phyloP scores from a whole-genome alignment of 1,140 invertebrate genomes.

The Pseudobourletiella spinata region DNA sequence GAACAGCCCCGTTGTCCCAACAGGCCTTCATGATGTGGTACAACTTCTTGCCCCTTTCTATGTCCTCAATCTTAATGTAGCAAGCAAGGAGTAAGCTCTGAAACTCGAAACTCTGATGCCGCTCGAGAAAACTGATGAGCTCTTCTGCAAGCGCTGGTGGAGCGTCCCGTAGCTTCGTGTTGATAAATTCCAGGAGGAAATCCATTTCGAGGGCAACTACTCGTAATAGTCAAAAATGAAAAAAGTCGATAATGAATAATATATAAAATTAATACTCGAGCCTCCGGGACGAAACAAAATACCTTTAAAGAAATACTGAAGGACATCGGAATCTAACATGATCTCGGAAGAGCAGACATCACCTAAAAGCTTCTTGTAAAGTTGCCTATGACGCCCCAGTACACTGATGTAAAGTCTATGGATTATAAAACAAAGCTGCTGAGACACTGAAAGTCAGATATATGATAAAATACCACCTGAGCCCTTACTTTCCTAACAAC shows the following conservation, averaged over 20 bases:
- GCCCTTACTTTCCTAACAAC: conserved; percentile 19
- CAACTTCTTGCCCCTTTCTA: conserved; percentile 8
- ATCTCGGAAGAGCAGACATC: not conserved
- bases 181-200: conserved; percentile 20
- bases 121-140: conserved; percentile 11
- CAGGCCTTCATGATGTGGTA: not conserved
- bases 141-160: not conserved
- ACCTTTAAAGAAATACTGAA: conserved; percentile 29
- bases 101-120: conserved; percentile 12
- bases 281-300: not conserved
- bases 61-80: conserved; percentile 14
- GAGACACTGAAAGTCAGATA: too few relatives aligned
- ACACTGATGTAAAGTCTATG: conserved; percentile 14
- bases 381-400: not conserved
- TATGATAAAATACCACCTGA: too few relatives aligned
- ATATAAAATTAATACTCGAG: not conserved
- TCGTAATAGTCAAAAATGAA: too few relatives aligned
- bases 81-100: conserved; percentile 6
- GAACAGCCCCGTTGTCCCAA: not conserved
- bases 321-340: not conserved
- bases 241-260: too few relatives aligned
- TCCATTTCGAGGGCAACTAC: not conserved
- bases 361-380: not conserved
- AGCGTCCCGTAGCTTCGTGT: not conserved
- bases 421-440: too few relatives aligned